Base-by-base conservation (phyloP, 2,113 vertebrate genomes). In the Nipponia nippon region DNA sequence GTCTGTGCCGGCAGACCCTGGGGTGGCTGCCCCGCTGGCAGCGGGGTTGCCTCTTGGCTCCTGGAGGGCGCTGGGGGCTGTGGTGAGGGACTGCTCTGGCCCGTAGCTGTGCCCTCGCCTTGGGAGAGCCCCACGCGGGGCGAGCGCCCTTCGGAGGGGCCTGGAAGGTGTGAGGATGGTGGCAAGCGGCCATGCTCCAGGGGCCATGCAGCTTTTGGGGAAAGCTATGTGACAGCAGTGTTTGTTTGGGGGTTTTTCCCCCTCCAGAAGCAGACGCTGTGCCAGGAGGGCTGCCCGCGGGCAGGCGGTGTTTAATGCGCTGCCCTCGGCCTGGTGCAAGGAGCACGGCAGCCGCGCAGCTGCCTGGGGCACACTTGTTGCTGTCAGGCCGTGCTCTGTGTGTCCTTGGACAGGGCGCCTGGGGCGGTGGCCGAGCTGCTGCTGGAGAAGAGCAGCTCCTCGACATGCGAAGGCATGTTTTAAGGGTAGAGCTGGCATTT, bases 141-240 rank as follows among this genome's bases (percentile, higher is more conserved):
- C 59, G 49, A 26, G 26, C 1, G 1, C 16, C 46, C 53, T 38
- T 62, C 3, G 2, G 47, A 9, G 38, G 27, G 1, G 47, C 10
- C 27, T 19, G 58, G 73, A 16, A 27, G 23, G 71, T 17, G 38
- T 22, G 59, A n/a, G 59, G 44, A 1, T 17, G 59, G 20, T 27
- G 77, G 36, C 13, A 3, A 19, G 55, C 0, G 1, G 38, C 83
- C 2, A 0, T 4, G 8, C 16, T 69, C 7, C 9, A 2, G 21
- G 4, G 25, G 15, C n/a, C 1, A 1, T 1, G 0, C 2, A 3
- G 49, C 3, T 20, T 73, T 9, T 5, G 36, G 42, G 44, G 38
- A 18, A 21, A 36, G 59, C 36, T 9, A 0, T 3, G 0, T 5
- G 16, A 10, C 32, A 18, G 38, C 16, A 0, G 32, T 9, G 90